Conservation (phyloP, 2,888 invertebrate species). For the Oligia strigilis region DNA sequence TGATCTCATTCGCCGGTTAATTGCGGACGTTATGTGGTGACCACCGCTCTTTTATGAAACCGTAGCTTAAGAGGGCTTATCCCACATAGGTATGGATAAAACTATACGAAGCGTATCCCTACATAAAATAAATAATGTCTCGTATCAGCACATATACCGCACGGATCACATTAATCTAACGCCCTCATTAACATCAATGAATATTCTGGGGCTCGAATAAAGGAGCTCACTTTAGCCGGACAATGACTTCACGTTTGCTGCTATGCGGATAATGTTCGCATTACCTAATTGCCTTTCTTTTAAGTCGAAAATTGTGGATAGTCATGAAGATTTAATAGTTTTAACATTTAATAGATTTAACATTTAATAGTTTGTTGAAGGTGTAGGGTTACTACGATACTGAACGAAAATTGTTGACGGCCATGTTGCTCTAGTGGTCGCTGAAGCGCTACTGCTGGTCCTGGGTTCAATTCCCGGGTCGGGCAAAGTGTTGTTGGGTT, state of each 20-base stretch:
- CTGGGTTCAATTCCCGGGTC: neutral
- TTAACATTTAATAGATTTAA: too few species aligned
- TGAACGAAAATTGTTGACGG: neutral
- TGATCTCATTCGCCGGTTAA: neutral
- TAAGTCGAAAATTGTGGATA: slow-evolving; percentile 13
- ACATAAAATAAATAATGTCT: neutral
- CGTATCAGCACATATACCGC: slow-evolving; percentile 4
- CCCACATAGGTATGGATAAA: neutral
- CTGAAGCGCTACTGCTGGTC: neutral
- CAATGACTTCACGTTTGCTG: slow-evolving; percentile 44
- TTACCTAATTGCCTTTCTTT: slow-evolving; percentile 38
- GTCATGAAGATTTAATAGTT: slow-evolving; percentile 3
- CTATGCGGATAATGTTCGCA: slow-evolving; percentile 42
- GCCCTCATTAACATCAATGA: slow-evolving; percentile 53
- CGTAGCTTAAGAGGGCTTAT: neutral
- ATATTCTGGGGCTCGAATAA: slow-evolving; percentile 49
- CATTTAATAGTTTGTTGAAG: neutral
- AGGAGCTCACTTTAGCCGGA: slow-evolving; percentile 25
- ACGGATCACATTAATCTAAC: slow-evolving; percentile 48
- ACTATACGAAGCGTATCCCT: neutral
- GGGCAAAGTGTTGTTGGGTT: neutral
- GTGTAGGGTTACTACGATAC: too few species aligned
- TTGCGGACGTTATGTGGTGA: neutral
- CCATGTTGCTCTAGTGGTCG: neutral
- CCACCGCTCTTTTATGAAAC: neutral